phyloP scores from a whole-genome alignment of 2,113 vertebrate genomes.

The Meles meles region DNA sequence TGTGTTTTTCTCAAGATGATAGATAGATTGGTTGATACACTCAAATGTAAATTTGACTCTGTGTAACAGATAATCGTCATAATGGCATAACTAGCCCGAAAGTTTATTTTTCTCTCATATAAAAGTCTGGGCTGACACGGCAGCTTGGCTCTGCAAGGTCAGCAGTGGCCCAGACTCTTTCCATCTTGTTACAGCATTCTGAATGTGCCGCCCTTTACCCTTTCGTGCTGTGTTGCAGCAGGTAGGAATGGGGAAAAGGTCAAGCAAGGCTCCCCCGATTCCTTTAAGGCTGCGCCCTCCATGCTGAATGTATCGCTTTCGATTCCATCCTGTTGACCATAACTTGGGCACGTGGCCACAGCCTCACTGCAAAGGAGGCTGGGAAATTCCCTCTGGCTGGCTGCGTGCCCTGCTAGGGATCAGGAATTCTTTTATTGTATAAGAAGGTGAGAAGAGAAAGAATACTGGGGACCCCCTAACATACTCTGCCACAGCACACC shows the following conservation, averaged over 20 bases:
- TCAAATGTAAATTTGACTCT: background rate
- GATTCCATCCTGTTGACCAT: background rate
- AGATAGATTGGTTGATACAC: background rate
- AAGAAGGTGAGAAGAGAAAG: background rate
- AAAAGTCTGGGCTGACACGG: background rate
- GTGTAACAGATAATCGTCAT: background rate
- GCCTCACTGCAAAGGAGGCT: background rate
- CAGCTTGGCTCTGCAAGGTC: background rate
- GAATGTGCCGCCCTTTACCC: background rate
- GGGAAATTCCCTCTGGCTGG: background rate
- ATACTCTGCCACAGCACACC: rapidly evolving
- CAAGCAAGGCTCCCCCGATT: background rate
- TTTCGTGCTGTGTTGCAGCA: background rate
- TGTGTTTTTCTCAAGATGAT: background rate
- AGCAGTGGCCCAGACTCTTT: background rate
- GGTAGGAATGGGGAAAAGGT: background rate
- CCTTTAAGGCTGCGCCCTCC: background rate
- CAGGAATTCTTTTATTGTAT: background rate
- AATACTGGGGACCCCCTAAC: background rate
- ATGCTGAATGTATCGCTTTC: background rate
- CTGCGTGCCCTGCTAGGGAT: background rate
- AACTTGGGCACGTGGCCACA: background rate
- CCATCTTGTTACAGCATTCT: too few relatives aligned
- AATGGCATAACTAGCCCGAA: background rate
- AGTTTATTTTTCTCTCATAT: background rate